Evolutionary conservation across 2,113 vertebrate species (phyloP).

Genomic region (Galbula dea): DNA sequence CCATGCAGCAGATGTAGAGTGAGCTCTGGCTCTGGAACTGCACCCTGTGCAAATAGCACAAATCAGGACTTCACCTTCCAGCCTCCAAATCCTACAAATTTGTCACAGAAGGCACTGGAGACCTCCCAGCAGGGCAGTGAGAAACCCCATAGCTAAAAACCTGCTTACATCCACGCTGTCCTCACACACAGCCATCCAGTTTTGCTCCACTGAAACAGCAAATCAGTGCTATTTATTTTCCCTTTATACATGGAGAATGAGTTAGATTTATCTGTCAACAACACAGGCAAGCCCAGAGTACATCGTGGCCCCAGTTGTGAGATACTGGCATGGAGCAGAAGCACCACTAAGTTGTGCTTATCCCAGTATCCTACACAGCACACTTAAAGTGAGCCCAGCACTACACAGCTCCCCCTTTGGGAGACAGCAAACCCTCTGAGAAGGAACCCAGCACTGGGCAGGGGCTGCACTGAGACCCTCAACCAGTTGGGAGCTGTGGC

Average conservation of each 20-base stretch:
- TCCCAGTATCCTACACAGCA: not conserved
- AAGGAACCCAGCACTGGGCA: fast-evolving
- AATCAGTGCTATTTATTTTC: fast-evolving
- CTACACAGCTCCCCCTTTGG: not conserved
- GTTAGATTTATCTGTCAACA: not conserved
- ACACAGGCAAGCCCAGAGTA: not conserved
- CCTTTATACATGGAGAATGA: not conserved
- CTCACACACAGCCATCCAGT: not conserved
- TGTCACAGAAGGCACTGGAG: not conserved
- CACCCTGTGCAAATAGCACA: not conserved
- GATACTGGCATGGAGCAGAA: not conserved
- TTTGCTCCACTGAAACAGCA: not conserved
- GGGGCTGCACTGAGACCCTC: not conserved
- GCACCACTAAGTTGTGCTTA: not conserved
- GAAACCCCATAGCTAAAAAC: not conserved
- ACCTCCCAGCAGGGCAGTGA: not conserved
- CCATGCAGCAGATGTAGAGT: fast-evolving
- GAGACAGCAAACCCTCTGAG: not conserved
- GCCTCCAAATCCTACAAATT: not conserved
- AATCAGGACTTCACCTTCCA: not conserved
- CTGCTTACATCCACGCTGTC: not conserved
- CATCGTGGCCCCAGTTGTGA: fast-evolving
- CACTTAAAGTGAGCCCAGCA: fast-evolving
- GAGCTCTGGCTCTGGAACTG: not conserved
- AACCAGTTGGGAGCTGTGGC: fast-evolving